Conservation (phyloP, 1,140 invertebrate genomes). For the Pseudomyrmex concolor region DNA sequence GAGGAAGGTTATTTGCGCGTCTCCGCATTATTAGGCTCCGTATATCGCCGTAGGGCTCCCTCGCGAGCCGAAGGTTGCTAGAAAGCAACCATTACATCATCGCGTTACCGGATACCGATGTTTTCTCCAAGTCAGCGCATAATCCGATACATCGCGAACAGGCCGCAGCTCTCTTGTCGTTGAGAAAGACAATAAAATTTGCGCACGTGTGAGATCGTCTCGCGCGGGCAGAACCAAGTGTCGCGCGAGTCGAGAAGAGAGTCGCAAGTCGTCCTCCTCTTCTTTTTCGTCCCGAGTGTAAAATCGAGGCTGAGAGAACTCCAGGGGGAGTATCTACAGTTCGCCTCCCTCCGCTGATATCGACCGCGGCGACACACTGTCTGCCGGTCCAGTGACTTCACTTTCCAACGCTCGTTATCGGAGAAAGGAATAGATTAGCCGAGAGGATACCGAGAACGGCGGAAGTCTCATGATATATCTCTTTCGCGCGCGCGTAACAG, state of each 20-base stretch:
- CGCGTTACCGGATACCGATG: conserved; percentile 75
- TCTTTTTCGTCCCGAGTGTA: neutral
- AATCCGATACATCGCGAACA: conserved; percentile 70
- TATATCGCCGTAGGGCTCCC: conserved; percentile 47
- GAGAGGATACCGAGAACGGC: conserved; percentile 56
- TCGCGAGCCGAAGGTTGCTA: conserved; percentile 47
- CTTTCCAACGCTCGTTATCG: conserved; percentile 65
- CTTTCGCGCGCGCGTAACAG: conserved; percentile 18
- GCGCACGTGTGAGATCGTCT: conserved; percentile 44
- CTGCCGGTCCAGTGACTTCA: conserved; percentile 76
- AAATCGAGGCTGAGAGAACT: conserved; percentile 3
- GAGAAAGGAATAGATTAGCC: conserved; percentile 63
- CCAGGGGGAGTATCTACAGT: neutral
- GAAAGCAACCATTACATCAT: conserved; percentile 75
- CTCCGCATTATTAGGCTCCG: conserved; percentile 57
- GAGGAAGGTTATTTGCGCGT: conserved; percentile 64
- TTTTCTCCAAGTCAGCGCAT: conserved; percentile 76
- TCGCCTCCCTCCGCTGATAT: conserved; percentile 59
- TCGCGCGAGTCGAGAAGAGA: conserved; percentile 50
- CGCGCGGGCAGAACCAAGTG: conserved; percentile 26
- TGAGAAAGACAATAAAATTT: conserved; percentile 48
- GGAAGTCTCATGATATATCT: conserved; percentile 53
- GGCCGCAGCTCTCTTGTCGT: conserved; percentile 37
- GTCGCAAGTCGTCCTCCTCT: conserved; percentile 36
- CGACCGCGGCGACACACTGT: conserved; percentile 75